Percentiles rank a stretch among this genome's conserved stretches.
These are phyloP conservation scores for Propithecus coquereli DNA, from an alignment of 2,113 vertebrate genomes.

Conservation along the genomic window DNA sequence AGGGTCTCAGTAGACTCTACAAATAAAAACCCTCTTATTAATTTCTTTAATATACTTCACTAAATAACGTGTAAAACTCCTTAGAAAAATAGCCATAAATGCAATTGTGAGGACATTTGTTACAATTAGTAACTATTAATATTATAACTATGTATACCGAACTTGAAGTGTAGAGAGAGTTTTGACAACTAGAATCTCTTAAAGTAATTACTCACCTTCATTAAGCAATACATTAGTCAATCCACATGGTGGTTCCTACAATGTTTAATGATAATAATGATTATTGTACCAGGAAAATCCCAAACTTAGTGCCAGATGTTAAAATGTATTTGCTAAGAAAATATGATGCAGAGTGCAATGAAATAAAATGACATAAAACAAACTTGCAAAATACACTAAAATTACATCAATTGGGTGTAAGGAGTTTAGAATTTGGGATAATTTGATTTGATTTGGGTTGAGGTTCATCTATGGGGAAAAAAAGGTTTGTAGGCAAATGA, in stretches of 20 bases:
- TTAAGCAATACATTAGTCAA: neutral
- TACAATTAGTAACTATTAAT: neutral
- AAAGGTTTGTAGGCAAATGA: neutral
- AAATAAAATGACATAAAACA: neutral
- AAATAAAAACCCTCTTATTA: neutral
- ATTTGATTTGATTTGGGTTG: neutral
- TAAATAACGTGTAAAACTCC: slow-evolving; percentile 24
- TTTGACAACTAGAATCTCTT: slow-evolving; percentile 39
- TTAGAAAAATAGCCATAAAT: slow-evolving; percentile 28
- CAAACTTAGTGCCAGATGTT: neutral
- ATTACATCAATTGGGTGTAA: neutral
- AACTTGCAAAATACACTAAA: neutral
- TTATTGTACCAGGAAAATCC: neutral
- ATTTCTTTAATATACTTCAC: slow-evolving; percentile 7
- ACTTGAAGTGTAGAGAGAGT: neutral
- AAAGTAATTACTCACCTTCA: slow-evolving; percentile 11
- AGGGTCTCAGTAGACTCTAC: neutral
- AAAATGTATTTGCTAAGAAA: neutral
- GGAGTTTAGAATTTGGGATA: neutral
- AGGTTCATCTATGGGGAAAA: neutral
- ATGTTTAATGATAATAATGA: neutral
- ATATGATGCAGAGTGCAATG: neutral
- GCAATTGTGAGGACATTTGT: slow-evolving; percentile 18
- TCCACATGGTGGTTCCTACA: neutral
- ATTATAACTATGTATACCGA: neutral